phyloP scores from a whole-genome alignment of 1,140 invertebrate species.

The Drosophila persimilis region DNA sequence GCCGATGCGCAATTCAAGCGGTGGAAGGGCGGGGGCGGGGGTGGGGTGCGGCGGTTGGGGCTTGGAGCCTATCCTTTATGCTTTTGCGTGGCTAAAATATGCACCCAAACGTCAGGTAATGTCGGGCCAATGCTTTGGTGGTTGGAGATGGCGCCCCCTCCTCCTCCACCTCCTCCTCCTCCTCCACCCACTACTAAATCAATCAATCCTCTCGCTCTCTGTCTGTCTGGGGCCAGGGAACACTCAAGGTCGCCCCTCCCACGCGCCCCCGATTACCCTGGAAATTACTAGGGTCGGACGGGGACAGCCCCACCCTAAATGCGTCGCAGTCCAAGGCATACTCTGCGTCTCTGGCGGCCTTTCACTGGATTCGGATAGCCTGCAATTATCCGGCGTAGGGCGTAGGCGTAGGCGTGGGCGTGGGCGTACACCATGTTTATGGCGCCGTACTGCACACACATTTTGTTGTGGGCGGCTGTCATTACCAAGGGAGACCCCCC shows the following conservation, averaged over 20 bases:
- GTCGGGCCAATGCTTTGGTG: slow-evolving; percentile 8
- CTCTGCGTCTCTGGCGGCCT: neutral
- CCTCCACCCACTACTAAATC: slow-evolving; percentile 1
- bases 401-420: slow-evolving; percentile 38
- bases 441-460: slow-evolving; percentile 23
- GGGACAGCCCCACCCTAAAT: slow-evolving; percentile 35
- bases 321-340: slow-evolving; percentile 48
- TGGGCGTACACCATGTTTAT: slow-evolving; percentile 63
- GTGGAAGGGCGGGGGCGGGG: slow-evolving; percentile 29
- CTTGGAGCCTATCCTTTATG: slow-evolving; percentile 16
- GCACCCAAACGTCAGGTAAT: slow-evolving; percentile 23
- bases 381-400: slow-evolving; percentile 70
- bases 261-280: slow-evolving; percentile 28
- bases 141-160: neutral
- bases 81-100: slow-evolving; percentile 21
- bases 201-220: slow-evolving; percentile 28
- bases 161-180: neutral
- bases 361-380: slow-evolving; percentile 36
- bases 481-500: slow-evolving; percentile 18
- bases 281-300: slow-evolving; percentile 40
- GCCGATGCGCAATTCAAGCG: slow-evolving; percentile 65
- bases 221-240: slow-evolving; percentile 18
- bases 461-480: slow-evolving; percentile 35
- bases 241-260: slow-evolving; percentile 50
- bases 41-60: no score